phyloP scores from a whole-genome alignment of 2,113 vertebrate genomes.

The Dipodomys ordii region DNA sequence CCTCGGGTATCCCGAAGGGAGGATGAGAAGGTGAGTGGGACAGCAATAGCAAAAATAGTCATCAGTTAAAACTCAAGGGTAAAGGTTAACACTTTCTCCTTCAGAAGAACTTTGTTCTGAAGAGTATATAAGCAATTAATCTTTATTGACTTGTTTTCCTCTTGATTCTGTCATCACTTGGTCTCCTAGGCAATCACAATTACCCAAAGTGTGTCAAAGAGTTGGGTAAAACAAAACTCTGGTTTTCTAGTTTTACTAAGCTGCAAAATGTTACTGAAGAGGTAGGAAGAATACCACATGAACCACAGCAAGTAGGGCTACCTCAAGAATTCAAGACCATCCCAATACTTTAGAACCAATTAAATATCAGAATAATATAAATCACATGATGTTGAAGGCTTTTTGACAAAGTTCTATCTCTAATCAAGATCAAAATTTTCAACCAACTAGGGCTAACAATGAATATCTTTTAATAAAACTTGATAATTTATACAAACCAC shows the following conservation, averaged over 20 bases:
- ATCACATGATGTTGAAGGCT: neutral
- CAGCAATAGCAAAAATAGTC: neutral
- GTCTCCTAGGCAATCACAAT: neutral
- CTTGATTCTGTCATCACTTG: neutral
- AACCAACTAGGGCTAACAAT: neutral
- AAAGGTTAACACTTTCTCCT: neutral
- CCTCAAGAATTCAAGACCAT: neutral
- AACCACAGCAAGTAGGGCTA: neutral
- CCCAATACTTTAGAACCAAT: neutral
- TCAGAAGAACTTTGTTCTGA: neutral
- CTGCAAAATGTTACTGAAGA: neutral
- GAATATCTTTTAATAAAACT: neutral
- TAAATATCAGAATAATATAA: neutral
- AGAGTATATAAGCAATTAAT: neutral
- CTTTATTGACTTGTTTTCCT: neutral
- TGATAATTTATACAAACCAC: neutral
- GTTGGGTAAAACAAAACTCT: neutral
- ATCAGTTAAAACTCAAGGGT: neutral
- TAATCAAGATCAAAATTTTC: neutral
- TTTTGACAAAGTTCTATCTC: neutral
- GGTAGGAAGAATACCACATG: neutral
- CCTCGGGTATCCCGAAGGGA: neutral
- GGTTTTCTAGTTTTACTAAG: too few relatives aligned
- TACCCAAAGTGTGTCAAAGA: neutral
- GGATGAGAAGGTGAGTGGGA: too few relatives aligned